Evolutionary conservation across 2,888 invertebrate species (phyloP).

Genomic region (Prionchulus punctatus): DNA sequence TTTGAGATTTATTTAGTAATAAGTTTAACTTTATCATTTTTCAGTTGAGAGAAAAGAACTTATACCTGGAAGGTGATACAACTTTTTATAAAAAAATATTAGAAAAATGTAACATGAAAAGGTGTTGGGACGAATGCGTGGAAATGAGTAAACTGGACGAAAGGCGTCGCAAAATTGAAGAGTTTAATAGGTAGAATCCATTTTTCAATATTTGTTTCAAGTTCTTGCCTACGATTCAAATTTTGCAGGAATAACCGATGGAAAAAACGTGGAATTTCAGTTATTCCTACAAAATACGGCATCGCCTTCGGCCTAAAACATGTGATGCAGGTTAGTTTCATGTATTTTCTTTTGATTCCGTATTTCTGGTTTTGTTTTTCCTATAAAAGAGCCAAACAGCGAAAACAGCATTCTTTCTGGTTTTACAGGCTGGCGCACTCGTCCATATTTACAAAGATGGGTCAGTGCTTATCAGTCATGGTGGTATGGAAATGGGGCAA

Average conservation of each 20-base stretch:
- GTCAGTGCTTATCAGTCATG: conserved; percentile 62
- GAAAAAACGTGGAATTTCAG: conserved; percentile 23
- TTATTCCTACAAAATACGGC: conserved; percentile 30
- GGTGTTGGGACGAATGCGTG: conserved; percentile 33
- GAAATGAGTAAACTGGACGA: conserved; percentile 24
- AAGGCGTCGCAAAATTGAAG: conserved; percentile 22
- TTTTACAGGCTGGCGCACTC: conserved; percentile 52
- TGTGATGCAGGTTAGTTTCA: conserved; percentile 29
- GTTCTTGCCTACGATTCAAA: neutral
- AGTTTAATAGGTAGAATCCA: conserved; percentile 30
- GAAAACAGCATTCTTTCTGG: too few species aligned
- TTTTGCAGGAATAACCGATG: conserved; percentile 18
- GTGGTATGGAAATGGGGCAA: conserved; percentile 82
- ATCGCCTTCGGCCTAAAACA: conserved; percentile 28
- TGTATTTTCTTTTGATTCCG: too few species aligned
- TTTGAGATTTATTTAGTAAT: too few species aligned
- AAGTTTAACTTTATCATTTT: conserved; percentile 6
- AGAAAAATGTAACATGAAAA: conserved; percentile 46
- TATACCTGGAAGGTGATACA: conserved; percentile 57
- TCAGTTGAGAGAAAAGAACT: conserved; percentile 49
- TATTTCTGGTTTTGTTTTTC: too few species aligned
- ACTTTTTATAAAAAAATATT: conserved; percentile 63
- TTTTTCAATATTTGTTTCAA: neutral
- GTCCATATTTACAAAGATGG: conserved; percentile 60
- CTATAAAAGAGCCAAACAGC: too few species aligned